Evolutionary conservation across 2,797 vertebrate genomes (phyloP), one percentile per base, ranked within the genome.

Genomic region (Iguana delicatissima): DNA sequence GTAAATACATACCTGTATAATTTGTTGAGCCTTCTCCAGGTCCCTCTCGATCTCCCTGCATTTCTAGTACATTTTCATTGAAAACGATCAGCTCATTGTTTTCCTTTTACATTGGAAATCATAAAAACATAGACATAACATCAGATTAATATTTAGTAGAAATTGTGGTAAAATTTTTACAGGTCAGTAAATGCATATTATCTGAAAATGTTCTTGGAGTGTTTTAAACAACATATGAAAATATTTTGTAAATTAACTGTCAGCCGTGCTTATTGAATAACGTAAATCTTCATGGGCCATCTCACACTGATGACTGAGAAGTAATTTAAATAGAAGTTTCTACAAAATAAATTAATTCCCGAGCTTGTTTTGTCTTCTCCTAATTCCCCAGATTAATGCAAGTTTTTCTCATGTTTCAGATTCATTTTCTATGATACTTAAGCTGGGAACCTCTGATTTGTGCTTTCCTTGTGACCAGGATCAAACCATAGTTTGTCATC

Each of bases 41-140:
- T 72, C 89, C 57, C 0, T 22, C 93, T 24, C 97, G 95, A 80
- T 98, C 97, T 1, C 90, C 96, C 92, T 96, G 97, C 92, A 97
- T 84, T 18, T 90, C 94, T 91, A 97, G 85, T 77, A 93, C 96
- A 91, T 94, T 94, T 91, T 96, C 92, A 79, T 96, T 80, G 62
- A 94, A 91, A 93, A 92, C 0, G 0, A 93, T 92, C 57, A 62
- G 88, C 93, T 87, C 92, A 89, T 96, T 94, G 93, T 96, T 96
- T 93, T 91, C 93, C 94, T 96, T 50, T 92, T 91, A 89, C 38
- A 96, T 91, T 89, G 93, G 89, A 93, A 84, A 84, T 80, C 8
- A 76, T 52, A 82, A 89, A 55, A 84, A 91, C 55, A 86, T 35
- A 85, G 50, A 80, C 10, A 82, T 38, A 50, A 80, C 46, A 84